Percentiles rank a stretch among this genome's conserved stretches.
Conservation (phyloP, 2,888 invertebrate species). For the Scaptomyza caliginosa region DNA sequence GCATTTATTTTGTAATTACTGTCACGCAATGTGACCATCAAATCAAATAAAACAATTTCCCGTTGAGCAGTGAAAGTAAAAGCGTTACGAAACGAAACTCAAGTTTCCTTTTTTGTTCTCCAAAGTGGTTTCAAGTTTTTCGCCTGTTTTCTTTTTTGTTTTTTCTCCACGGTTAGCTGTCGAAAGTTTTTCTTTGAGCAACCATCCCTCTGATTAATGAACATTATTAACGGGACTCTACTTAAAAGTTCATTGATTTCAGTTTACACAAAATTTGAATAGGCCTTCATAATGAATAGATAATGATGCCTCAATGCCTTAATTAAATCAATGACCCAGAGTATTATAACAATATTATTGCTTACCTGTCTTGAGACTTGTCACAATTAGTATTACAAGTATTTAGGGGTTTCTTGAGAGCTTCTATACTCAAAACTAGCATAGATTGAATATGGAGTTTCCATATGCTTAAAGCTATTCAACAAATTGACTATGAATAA, state of each 20-base stretch:
- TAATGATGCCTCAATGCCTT: constrained; percentile 19
- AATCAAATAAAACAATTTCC: constrained; percentile 68
- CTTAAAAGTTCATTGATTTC: constrained; percentile 30
- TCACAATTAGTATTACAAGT: neutral
- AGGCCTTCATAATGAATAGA: constrained; percentile 33
- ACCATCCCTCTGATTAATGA: constrained; percentile 51
- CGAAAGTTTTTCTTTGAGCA: constrained; percentile 14
- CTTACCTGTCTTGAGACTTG: neutral
- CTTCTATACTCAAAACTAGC: no score
- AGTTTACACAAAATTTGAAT: constrained; percentile 1
- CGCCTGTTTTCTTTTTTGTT: constrained; percentile 22
- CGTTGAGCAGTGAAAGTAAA: constrained; percentile 44
- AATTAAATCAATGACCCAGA: constrained; percentile 20
- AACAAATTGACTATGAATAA: no score
- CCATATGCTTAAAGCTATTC: no score
- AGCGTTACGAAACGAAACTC: constrained; percentile 19
- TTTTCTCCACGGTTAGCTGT: neutral
- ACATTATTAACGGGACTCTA: constrained; percentile 5
- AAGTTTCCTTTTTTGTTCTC: constrained; percentile 14
- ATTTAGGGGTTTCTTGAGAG: neutral
- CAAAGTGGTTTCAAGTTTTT: constrained; percentile 36
- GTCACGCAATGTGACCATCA: constrained; percentile 83
- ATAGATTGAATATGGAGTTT: no score
- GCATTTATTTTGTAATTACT: constrained; percentile 83
- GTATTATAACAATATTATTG: neutral